Evolutionary conservation across 1,140 invertebrate species (phyloP), one percentile per base, ranked within the genome.

Genomic region (Drosophila jambulina): DNA sequence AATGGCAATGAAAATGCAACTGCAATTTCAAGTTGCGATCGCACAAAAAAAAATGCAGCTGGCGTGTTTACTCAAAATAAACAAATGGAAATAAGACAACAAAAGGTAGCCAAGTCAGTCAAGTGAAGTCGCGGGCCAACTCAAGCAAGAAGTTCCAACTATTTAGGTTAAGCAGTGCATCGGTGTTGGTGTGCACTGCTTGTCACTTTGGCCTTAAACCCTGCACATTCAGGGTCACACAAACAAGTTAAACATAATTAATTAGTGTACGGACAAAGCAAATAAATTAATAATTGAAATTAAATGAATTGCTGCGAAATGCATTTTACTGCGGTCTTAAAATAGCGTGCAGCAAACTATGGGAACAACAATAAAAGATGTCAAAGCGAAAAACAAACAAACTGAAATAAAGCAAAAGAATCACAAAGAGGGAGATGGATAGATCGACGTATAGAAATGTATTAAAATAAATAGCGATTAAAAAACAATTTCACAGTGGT

Each of bases 321-420:
- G 45, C 53, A 64, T 40, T 65, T 51, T 19, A 64, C 38, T 45
- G 48, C 43, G 29, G 10, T 72, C 68, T 78, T 78, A 42, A 63
- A 78, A 78, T 78, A 72, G 76, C 76, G 76, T 78, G 76, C 76
- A 64, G 75, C 67, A 71, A 78, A 78, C 63, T 71, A 64, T 78
- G 76, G 59, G 76, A 78, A 63, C 34, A 58, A 29, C 75, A 63
- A 78, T 57, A 77, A 75, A 78, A 82, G n/a, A 78, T 63, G 79
- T 68, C 53, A 78, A 70, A 69, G 65, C 63, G 10, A 74, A 60
- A 48, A 45, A 70, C 34, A 53, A 25, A 51, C 32, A 60, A 65
- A 58, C 23, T 65, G 43, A 60, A 82, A 65, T 40, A 62, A 48
- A 62, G 59, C 60, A 78, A 49, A 71, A 45, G 21, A 58, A 25